Evolutionary conservation across 1,140 invertebrate species (phyloP).

Genomic region (Lepidotrigona ventralis): DNA sequence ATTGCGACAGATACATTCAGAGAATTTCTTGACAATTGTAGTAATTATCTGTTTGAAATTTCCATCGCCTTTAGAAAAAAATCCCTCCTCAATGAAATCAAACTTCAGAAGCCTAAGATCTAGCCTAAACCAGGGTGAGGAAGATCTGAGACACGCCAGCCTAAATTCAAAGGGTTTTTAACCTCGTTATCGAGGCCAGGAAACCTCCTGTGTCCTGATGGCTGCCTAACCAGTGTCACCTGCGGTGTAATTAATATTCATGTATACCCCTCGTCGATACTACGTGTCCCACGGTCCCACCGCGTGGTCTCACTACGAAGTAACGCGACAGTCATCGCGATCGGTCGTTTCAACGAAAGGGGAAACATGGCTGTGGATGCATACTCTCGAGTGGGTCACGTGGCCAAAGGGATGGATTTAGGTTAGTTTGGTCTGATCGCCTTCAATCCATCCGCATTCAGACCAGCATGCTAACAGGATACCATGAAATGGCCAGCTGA

Average conservation of each 20-base stretch:
- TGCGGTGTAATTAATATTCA: slow-evolving; percentile 80
- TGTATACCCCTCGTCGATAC: slow-evolving; percentile 64
- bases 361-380: no score
- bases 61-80: no score
- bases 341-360: background rate
- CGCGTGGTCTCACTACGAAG: background rate
- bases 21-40: no score
- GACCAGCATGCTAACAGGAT: slow-evolving; percentile 71
- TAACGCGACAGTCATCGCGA: background rate
- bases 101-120: background rate
- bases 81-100: no score
- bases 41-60: no score
- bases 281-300: slow-evolving; percentile 24
- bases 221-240: slow-evolving; percentile 76
- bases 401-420: slow-evolving; percentile 1
- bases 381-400: background rate
- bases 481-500: slow-evolving; percentile 62
- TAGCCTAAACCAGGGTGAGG: fast-evolving
- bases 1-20: no score
- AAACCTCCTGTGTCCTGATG: slow-evolving; percentile 71
- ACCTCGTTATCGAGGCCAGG: slow-evolving; percentile 59
- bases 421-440: slow-evolving; percentile 25
- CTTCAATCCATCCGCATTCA: slow-evolving; percentile 68
- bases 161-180: slow-evolving; percentile 44
- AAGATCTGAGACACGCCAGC: background rate